Evolutionary conservation across 2,113 vertebrate species (phyloP), one percentile per base, ranked within the genome.

Genomic region (Merops nubicus): DNA sequence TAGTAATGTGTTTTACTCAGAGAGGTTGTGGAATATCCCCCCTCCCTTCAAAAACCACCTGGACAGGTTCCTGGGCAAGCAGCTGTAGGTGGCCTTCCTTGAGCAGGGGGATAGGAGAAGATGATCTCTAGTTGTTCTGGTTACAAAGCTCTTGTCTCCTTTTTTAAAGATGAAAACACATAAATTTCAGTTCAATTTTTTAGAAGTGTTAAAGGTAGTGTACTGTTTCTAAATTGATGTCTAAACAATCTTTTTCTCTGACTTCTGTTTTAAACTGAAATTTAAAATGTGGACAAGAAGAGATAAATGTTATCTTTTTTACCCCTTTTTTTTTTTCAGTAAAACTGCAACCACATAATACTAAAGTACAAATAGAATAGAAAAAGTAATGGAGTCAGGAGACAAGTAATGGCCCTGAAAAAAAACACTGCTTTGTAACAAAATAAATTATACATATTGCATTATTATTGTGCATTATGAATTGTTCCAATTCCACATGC

Each of bases 331-430:
- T 36, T 28, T 94, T 78, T 77, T 88, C 54, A 81, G 62, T 65
- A 96, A 65, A 85, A 91, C 40, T 87, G 53, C 50, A 93, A 84
- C 5, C 53, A 96, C 94, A 95, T 95, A 93, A 89, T 94, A 94
- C 78, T 74, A 81, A 94, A 92, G 40, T 48, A 91, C 40, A 87
- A 16, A 43, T 16, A 43, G 43, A 96, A 85, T n/a, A 65, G 13
- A 73, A 59, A 77, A 64, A 94, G 29, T 26, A 73, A 17, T 74
- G 16, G 20, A 69, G 62, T 38, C 33, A 85, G 65, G 36, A 72
- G 78, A 50, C 33, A 67, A 93, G 85, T 45, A 94, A n/a, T 16
- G 69, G 8, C 47, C n/a, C 47, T 69, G 36, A 56, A 92, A 95
- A 85, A 67, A 79, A 8, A 3, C 68, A 79, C 65, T 80, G 14